Conservation (phyloP, 2,888 invertebrate species). For the Lutraria lutraria region DNA sequence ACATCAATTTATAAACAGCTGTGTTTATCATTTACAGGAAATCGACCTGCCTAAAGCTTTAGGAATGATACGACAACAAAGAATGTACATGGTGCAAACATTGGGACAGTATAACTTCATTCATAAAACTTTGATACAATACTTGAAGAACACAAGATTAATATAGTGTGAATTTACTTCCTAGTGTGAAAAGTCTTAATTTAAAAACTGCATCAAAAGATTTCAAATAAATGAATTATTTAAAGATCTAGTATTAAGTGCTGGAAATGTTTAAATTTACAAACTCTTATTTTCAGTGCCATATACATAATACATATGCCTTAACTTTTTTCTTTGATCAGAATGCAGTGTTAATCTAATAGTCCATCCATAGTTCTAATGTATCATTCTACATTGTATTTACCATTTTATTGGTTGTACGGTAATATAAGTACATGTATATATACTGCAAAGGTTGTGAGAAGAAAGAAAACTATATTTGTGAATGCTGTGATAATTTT, state of each 20-base stretch:
- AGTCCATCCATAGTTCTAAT: neutral
- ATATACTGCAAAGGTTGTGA: neutral
- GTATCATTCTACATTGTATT: too few species aligned
- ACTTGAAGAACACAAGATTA: conserved; percentile 94
- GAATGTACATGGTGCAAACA: conserved; percentile 95
- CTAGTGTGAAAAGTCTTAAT: too few species aligned
- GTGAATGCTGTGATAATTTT: neutral
- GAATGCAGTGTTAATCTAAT: neutral
- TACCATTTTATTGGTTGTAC: too few species aligned
- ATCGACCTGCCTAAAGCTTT: conserved; percentile 94
- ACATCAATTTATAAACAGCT: neutral
- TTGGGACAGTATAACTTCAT: conserved; percentile 96
- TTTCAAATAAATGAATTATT: neutral
- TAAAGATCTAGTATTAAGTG: neutral
- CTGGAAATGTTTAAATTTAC: neutral
- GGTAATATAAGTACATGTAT: too few species aligned
- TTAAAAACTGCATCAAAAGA: too few species aligned
- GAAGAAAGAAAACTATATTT: neutral
- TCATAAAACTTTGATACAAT: conserved; percentile 93
- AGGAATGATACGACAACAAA: conserved; percentile 93
- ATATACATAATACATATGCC: neutral
- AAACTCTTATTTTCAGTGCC: neutral
- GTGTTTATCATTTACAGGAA: conserved; percentile 89
- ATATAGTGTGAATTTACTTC: conserved; percentile 88
- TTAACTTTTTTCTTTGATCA: too few species aligned